Evolutionary conservation across 2,797 vertebrate species (phyloP).

Genomic region (Sciurus vulgaris): DNA sequence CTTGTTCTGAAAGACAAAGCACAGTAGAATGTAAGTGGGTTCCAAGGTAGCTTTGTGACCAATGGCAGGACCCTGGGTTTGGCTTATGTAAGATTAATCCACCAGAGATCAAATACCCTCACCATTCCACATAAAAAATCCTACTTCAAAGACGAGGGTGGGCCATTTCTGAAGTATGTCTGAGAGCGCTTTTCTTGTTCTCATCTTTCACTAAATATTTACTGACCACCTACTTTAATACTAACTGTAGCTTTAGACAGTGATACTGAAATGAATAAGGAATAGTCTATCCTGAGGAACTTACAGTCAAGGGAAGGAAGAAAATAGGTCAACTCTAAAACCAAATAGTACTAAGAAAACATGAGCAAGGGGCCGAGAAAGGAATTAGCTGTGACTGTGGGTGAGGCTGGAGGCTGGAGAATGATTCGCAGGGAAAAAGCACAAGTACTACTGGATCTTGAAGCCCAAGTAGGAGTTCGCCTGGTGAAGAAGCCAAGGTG

Average conservation of each 20-base stretch:
- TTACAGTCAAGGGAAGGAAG: neutral
- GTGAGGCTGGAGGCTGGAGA: neutral
- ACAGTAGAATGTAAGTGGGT: neutral
- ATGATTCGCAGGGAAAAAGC: neutral
- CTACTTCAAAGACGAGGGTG: neutral
- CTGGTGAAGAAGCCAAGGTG: neutral
- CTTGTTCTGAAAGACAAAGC: neutral
- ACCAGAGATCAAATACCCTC: neutral
- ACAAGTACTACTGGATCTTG: neutral
- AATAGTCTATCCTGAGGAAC: neutral
- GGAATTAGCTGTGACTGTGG: neutral
- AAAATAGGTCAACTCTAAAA: conserved; percentile 50
- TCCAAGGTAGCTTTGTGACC: neutral
- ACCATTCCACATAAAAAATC: neutral
- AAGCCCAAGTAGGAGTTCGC: neutral
- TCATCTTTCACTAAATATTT: conserved; percentile 9
- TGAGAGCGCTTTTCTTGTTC: neutral
- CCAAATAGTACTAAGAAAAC: conserved; percentile 1
- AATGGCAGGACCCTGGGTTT: accelerated
- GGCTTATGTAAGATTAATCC: neutral
- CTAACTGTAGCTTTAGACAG: neutral
- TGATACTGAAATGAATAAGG: neutral
- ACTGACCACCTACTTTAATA: neutral
- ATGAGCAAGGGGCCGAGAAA: neutral
- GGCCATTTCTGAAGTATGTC: neutral